These are phyloP conservation scores for Labeo catla DNA, from an alignment of 2,113 vertebrate genomes.

Conservation along the genomic window DNA sequence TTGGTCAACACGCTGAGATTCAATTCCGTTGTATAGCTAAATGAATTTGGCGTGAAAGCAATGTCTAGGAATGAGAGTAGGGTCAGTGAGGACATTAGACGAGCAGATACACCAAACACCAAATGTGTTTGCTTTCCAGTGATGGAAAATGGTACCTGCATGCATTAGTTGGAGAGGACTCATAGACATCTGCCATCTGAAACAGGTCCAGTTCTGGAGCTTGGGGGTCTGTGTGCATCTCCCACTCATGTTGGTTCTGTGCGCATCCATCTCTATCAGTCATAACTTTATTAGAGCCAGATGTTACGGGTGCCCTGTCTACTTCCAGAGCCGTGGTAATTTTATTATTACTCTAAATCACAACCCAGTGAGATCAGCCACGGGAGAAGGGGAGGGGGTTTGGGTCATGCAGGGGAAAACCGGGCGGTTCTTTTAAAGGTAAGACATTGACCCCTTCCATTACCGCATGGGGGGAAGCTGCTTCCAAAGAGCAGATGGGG, in stretches of 20 bases:
- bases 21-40: constrained; percentile 39
- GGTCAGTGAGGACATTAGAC: constrained; percentile 15
- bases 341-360: constrained; percentile 63
- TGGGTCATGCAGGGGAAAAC: constrained; percentile 17
- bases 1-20: constrained; percentile 6
- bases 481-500: constrained; percentile 39
- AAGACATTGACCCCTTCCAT: constrained; percentile 44
- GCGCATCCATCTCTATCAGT: constrained; percentile 58
- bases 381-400: constrained; percentile 30
- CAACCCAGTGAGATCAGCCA: constrained; percentile 50
- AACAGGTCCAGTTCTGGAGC: constrained; percentile 2
- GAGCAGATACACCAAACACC: background rate
- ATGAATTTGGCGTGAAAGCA: constrained; percentile 10
- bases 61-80: background rate
- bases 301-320: constrained; percentile 62
- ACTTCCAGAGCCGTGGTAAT: constrained; percentile 57
- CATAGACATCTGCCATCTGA: constrained; percentile 20
- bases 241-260: constrained; percentile 27
- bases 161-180: background rate
- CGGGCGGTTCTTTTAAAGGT: constrained; percentile 45
- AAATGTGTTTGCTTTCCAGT: constrained; percentile 21
- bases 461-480: constrained; percentile 30
- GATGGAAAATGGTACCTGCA: background rate
- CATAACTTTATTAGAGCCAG: constrained; percentile 61
- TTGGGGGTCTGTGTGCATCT: constrained; percentile 24